Percentiles rank a stretch among this genome's conserved stretches.
Evolutionary conservation across 2,888 invertebrate species (phyloP).

Genomic region (Agrotis ipsilon): DNA sequence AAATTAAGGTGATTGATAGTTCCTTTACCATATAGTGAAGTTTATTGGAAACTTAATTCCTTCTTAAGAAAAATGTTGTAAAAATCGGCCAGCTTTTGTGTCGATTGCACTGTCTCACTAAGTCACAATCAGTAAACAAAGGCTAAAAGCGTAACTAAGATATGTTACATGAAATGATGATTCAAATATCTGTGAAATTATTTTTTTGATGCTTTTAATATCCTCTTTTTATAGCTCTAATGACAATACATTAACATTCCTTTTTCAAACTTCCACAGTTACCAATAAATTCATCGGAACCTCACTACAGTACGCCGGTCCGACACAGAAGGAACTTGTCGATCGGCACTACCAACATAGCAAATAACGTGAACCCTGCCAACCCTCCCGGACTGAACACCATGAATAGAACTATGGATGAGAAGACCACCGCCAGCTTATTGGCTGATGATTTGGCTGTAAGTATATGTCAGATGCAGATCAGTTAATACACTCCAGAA

Average conservation of each 20-base stretch:
- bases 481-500: too few species aligned
- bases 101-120: too few species aligned
- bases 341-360: constrained; percentile 86
- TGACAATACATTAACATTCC: background rate
- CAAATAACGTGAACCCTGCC: constrained; percentile 78
- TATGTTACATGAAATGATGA: too few species aligned
- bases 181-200: too few species aligned
- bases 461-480: constrained; percentile 61
- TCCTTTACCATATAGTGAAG: too few species aligned
- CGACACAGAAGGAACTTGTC: constrained; percentile 87
- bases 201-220: constrained; percentile 8
- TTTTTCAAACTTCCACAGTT: constrained; percentile 64
- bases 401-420: constrained; percentile 92
- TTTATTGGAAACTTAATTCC: too few species aligned
- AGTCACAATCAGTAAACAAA: too few species aligned
- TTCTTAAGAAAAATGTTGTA: too few species aligned
- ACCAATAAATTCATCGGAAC: constrained; percentile 83
- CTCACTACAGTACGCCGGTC: constrained; percentile 89
- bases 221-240: background rate
- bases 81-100: too few species aligned
- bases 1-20: too few species aligned
- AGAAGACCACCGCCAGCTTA: constrained; percentile 90
- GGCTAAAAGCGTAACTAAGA: too few species aligned
- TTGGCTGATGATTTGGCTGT: constrained; percentile 92
- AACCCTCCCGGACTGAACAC: constrained; percentile 78